phyloP scores from a whole-genome alignment of 2,888 invertebrate genomes.

The Drosophila leonis region DNA sequence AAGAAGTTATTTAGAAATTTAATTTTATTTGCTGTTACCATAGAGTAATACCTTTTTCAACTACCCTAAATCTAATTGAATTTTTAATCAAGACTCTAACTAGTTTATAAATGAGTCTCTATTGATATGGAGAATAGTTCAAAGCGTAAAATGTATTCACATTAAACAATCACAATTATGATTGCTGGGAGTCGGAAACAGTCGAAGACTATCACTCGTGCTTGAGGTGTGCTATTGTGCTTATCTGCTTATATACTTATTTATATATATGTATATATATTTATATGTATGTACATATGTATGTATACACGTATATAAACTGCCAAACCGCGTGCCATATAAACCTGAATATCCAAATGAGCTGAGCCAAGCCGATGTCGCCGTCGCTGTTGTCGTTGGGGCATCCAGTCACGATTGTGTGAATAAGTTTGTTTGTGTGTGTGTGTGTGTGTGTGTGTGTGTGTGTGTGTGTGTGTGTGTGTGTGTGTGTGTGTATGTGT shows the following conservation, averaged over 20 bases:
- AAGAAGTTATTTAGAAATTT: no score
- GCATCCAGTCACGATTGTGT: conserved; percentile 64
- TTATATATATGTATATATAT: conserved; percentile 1
- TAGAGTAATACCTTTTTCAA: no score
- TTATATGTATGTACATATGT: conserved; percentile 5
- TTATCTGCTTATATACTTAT: conserved; percentile 33
- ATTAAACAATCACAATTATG: neutral
- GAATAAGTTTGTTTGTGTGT: conserved; percentile 1
- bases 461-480: conserved; percentile 4
- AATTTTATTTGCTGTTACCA: no score
- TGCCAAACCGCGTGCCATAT: conserved; percentile 63
- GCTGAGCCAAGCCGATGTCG: conserved; percentile 45
- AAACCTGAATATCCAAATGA: conserved; percentile 65
- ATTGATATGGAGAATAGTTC: no score
- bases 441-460: conserved; percentile 6
- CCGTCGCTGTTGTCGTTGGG: conserved; percentile 21
- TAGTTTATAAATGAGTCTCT: neutral
- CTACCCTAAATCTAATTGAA: no score
- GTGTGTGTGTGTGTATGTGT: no score
- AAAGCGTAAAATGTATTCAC: conserved; percentile 4
- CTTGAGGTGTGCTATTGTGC: conserved; percentile 27
- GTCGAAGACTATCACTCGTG: conserved; percentile 15
- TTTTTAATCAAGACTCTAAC: no score
- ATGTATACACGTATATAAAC: conserved; percentile 14
- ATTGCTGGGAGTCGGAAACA: conserved; percentile 1